Evolutionary conservation across 1,140 invertebrate genomes (phyloP).

Genomic region (Zaprionus inermis): DNA sequence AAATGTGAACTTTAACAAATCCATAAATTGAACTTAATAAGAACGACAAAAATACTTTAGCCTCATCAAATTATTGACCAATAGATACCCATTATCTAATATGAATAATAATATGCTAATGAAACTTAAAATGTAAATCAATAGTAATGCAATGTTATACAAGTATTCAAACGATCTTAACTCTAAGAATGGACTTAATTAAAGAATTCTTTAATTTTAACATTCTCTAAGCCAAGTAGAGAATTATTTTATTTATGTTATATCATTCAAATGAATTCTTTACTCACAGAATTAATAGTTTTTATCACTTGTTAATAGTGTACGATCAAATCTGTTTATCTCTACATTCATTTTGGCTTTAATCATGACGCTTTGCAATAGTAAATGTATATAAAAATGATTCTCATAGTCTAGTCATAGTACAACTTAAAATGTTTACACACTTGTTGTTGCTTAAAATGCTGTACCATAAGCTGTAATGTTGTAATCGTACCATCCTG

Average conservation of each 20-base stretch:
- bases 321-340: too few species aligned
- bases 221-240: too few species aligned
- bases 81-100: background rate
- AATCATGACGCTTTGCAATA: background rate
- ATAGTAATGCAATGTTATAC: background rate
- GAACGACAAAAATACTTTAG: background rate
- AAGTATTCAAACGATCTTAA: background rate
- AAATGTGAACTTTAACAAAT: slow-evolving; percentile 22
- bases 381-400: background rate
- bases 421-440: too few species aligned
- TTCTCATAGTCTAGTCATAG: background rate
- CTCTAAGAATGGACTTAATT: background rate
- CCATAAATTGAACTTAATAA: slow-evolving; percentile 47
- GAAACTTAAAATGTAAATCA: background rate
- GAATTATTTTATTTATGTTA: too few species aligned
- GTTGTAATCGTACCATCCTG: background rate
- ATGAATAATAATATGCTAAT: background rate
- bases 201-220: background rate
- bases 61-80: background rate
- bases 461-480: background rate
- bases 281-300: too few species aligned
- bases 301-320: too few species aligned
- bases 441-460: background rate
- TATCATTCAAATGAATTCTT: too few species aligned
- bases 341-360: background rate